Evolutionary conservation across 30 jellyfish, hydroid and myxozoan species (phyloP).

Genomic region (Aurelia sp.): DNA sequence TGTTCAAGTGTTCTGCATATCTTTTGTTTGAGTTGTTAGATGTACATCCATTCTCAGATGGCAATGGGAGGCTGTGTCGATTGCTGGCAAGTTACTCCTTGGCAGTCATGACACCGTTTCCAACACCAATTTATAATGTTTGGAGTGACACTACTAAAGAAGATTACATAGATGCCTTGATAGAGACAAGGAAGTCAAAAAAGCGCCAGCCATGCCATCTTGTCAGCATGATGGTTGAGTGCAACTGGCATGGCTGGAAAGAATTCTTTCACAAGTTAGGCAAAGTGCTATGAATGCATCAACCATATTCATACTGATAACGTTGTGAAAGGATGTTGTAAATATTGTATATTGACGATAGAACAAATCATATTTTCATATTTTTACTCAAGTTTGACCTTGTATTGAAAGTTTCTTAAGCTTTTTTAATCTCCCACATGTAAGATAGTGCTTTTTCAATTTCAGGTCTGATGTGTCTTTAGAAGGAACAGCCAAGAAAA

Average conservation of each 20-base stretch:
- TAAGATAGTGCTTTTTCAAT: too few relatives aligned
- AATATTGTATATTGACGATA: too few relatives aligned
- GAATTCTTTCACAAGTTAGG: neutral
- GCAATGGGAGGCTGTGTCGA: conserved; percentile 53
- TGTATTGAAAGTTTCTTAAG: too few relatives aligned
- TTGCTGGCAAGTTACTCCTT: conserved; percentile 30
- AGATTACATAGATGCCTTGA: conserved; percentile 34
- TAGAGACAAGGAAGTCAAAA: conserved; percentile 2
- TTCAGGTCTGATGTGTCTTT: too few relatives aligned
- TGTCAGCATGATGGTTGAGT: conserved; percentile 14
- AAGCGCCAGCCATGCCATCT: neutral
- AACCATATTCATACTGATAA: too few relatives aligned
- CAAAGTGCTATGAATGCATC: too few relatives aligned
- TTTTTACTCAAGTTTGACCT: too few relatives aligned
- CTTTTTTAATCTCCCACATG: too few relatives aligned
- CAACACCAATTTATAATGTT: conserved; percentile 29
- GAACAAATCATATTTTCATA: too few relatives aligned
- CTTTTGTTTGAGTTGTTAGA: conserved; percentile 31
- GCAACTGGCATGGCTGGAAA: conserved; percentile 31
- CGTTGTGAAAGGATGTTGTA: too few relatives aligned
- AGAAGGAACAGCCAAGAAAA: too few relatives aligned
- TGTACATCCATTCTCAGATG: conserved; percentile 61
- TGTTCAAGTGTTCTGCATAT: conserved; percentile 33
- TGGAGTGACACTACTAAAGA: conserved; percentile 6
- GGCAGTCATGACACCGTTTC: conserved; percentile 29